Evolutionary conservation across 2,113 vertebrate species (phyloP), one percentile per base, ranked within the genome.

Genomic region (Aplodontia rufa): DNA sequence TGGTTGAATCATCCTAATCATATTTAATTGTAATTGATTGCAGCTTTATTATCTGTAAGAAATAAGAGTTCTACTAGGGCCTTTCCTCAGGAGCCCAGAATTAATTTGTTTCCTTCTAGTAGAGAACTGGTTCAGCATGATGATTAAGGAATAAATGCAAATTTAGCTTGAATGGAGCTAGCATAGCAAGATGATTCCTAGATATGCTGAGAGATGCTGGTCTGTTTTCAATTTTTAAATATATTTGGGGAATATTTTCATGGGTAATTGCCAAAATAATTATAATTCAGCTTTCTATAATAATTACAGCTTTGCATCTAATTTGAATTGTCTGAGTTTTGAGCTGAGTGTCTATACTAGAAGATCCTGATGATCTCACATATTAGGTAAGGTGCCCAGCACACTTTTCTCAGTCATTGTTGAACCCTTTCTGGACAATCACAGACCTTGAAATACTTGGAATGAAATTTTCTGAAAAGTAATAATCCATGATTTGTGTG

Each of bases 211-310:
- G 84, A 94, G 82, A 94, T 37, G 69, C n/a, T 76, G n/a, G 81
- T 93, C 95, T 96, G 89, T 93, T 97, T 95, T 78, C 58, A 95
- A 40, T 97, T 97, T 97, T 91, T 51, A 93, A 96, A 95, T 96
- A 89, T 55, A 95, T 79, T 90, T 83, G 58, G 78, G n/a, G 91
- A 95, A 75, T 96, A 88, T 93, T 96, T 96, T 91, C 96, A 93
- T 91, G 92, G 92, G 64, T 94, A 68, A 97, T 86, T 83, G 71
- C 64, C 58, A 95, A 87, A 62, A 91, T 95, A 96, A 95, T 86
- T 98, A 95, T 95, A 98, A 98, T 94, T 97, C 84, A 53, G 83
- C 80, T 95, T 88, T 94, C 68, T 96, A 6, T 79, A 97, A 87
- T 97, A 96, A 86, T 94, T 97, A 86, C 1, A 84, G 82, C 64